phyloP scores from a whole-genome alignment of 1,140 invertebrate species.

The Magallana ariakensis region DNA sequence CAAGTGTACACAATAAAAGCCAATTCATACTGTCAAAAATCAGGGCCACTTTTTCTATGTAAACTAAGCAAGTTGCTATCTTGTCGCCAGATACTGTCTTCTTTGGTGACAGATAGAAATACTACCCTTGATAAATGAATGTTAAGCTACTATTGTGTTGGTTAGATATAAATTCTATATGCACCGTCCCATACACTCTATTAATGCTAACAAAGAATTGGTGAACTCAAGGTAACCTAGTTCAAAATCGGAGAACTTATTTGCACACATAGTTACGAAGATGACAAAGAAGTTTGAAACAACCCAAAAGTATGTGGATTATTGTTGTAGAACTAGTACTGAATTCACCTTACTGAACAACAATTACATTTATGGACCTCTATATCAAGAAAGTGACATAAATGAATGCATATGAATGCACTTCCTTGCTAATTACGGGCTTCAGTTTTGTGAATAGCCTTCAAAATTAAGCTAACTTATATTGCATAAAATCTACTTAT shows the following conservation, averaged over 20 bases:
- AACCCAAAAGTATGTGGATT: no score
- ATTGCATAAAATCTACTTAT: conserved; percentile 20
- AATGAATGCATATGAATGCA: conserved; percentile 9
- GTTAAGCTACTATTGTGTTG: background rate
- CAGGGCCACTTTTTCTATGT: background rate
- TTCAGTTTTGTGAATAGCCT: background rate
- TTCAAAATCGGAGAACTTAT: background rate
- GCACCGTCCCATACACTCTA: background rate
- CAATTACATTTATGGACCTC: no score
- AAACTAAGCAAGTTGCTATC: background rate
- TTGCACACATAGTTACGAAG: background rate
- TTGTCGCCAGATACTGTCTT: no score
- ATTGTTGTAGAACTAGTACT: no score
- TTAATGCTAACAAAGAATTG: no score
- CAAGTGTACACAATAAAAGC: conserved; percentile 1
- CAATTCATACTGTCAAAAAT: background rate
- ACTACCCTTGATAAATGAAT: background rate
- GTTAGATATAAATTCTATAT: background rate
- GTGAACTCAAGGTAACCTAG: no score
- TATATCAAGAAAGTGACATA: no score
- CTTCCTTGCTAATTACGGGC: background rate
- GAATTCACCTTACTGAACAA: no score
- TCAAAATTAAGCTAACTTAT: background rate
- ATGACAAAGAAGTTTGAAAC: no score
- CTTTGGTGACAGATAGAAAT: background rate